A percentile compares a stretch with the other conserved stretches of the same genome.
Evolutionary conservation across 2,888 invertebrate genomes (phyloP).

Genomic region (Caenorhabditis doughertyi): DNA sequence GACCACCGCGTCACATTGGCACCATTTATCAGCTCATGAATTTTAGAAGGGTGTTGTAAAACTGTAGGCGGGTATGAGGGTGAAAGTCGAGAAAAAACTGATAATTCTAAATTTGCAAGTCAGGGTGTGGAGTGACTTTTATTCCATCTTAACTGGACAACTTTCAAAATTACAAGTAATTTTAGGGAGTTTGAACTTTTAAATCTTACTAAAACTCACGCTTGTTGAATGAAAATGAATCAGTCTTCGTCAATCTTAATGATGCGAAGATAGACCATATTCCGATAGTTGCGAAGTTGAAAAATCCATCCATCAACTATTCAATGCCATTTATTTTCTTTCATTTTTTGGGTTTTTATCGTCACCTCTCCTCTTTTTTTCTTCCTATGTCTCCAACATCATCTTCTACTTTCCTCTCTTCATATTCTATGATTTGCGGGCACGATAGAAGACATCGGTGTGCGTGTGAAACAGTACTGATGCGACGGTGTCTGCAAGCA

Average conservation of each 20-base stretch:
- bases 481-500: conserved; percentile 12
- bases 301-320: conserved; percentile 51
- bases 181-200: neutral
- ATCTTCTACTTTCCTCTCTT: neutral
- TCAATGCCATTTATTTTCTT: conserved; percentile 48
- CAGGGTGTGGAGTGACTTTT: neutral
- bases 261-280: neutral
- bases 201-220: neutral
- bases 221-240: conserved; percentile 5
- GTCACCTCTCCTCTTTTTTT: conserved; percentile 18
- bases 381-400: neutral
- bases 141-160: neutral
- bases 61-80: conserved; percentile 36
- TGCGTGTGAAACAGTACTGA: conserved; percentile 11
- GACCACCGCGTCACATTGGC: conserved; percentile 54
- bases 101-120: conserved; percentile 23
- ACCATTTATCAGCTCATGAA: conserved; percentile 42
- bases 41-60: conserved; percentile 33
- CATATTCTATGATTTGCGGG: conserved; percentile 6
- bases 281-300: conserved; percentile 4
- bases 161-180: neutral
- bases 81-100: conserved; percentile 26
- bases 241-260: conserved; percentile 14
- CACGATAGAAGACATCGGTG: conserved; percentile 26
- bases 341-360: conserved; percentile 54